Evolutionary conservation across 2,113 vertebrate genomes (phyloP), one percentile per base, ranked within the genome.

Genomic region (Kryptolebias marmoratus): DNA sequence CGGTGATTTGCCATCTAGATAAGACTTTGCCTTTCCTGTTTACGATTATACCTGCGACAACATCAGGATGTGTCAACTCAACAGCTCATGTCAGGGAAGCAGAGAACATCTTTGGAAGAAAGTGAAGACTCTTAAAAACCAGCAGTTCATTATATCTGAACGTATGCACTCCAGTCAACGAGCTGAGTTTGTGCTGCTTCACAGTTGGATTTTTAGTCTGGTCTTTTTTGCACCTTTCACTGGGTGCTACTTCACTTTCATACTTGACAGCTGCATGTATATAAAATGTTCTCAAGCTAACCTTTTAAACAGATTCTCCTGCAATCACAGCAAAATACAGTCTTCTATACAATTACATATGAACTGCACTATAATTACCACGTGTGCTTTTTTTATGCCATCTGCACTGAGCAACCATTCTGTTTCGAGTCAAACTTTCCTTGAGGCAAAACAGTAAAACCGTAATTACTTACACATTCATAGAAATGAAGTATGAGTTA

Each of bases 401-500:
- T 70, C 30, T 39, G 5, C 27, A 48, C 4, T 0, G 55, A 9
- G 8, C 2, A 2, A 2, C 27, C 15, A 3, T 59, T 28, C 44
- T 39, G 2, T 7, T 22, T 52, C 28, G 57, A 50, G 60, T 63
- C 72, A 76, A 30, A n/a, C 2, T 32, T 36, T 70, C 65, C 27
- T 58, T 53, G 22, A 68, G 39, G 57, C 10, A 57, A 45, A 27
- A 65, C 44, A 62, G 30, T 44, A 4, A 58, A 61, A 58, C 18
- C 27, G 14, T 58, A 74, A 77, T 80, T 32, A 62, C 15, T 32
- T 9, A 30, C 50, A 58, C 31, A 60, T 74, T 77, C 52, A 81
- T 48, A 47, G 6, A 15, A 36, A 18, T 32, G 6, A 42, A 42
- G 9, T 10, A 42, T 9, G 39, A 9, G 39, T 42, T 42, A 6